Base-by-base conservation (phyloP, 1,140 invertebrate species). In the Ceratosolen solmsi region DNA sequence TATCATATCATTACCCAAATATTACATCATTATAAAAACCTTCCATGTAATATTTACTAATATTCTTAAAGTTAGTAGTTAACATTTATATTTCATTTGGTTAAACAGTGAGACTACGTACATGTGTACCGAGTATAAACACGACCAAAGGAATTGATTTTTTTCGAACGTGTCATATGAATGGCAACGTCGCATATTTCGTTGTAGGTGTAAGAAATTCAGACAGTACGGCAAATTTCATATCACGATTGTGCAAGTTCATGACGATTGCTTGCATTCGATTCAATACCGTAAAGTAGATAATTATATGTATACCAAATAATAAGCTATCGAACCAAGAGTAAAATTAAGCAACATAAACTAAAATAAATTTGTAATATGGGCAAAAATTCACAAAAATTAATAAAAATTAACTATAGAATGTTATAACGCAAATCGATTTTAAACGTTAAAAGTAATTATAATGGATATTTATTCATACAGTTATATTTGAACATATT, bases 151-250 rank as follows among this genome's bases (percentile, higher is more conserved):
- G 63, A 63, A 68, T 68, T 68, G 63, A 68, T 68, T 68, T 68
- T 68, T 68, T 68, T 33, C 63, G 20, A 68, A 38, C 11, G 17
- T 68, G 22, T 68, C 33, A 68, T 38, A n/a, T 38, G 36, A 68
- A 38, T 33, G 63, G 63, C 63, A 68, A 68, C 63, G 63, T 68
- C 63, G 63, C 63, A 68, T 38, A 38, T 68, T 68, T 68, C 33
- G 20, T 25, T 68, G 22, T 38, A 68, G 22, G 63, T 33, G 36
- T 68, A 68, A 38, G 9, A 68, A 68, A 38, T 68, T 68, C 63
- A 38, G 22, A 22, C 2, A 38, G 33, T 68, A 38, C 36, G 33
- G 17, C 20, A 11, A 38, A 68, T 38, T 68, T 68, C 9, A 22
- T n/a, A 38, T 68, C 22, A 1, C 33, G 20, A 68, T 33, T 68